Evolutionary conservation across 2,113 vertebrate genomes (phyloP).

Genomic region (Triplophysa rosa): DNA sequence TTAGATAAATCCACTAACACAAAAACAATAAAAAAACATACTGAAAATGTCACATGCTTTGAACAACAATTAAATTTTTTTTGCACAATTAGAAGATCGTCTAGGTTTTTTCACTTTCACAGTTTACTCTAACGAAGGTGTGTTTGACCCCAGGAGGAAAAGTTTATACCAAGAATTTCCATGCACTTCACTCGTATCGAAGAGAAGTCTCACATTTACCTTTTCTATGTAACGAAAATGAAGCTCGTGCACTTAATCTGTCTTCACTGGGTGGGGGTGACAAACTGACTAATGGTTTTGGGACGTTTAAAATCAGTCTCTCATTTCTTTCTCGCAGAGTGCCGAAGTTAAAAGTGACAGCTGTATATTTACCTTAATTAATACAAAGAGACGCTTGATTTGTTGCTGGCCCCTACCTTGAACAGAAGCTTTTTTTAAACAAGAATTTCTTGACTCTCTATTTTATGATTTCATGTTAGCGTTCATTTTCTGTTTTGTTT

Average conservation of each 20-base stretch:
- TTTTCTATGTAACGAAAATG: conserved; percentile 30
- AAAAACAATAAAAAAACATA: neutral
- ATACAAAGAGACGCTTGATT: conserved; percentile 52
- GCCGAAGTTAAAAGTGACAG: conserved; percentile 56
- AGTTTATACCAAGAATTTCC: conserved; percentile 14
- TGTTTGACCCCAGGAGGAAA: conserved; percentile 31
- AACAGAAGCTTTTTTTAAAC: conserved; percentile 48
- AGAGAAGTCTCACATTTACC: neutral
- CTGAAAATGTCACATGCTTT: neutral
- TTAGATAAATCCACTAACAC: neutral
- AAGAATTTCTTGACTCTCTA: conserved; percentile 9
- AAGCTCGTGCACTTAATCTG: conserved; percentile 39
- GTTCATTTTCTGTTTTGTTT: neutral
- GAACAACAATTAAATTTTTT: neutral
- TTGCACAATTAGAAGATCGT: neutral
- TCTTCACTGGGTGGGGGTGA: conserved; percentile 53
- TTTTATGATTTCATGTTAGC: neutral
- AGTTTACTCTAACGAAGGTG: conserved; percentile 17
- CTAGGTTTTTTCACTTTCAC: neutral
- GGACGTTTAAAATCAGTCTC: conserved; percentile 47
- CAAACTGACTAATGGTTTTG: conserved; percentile 59
- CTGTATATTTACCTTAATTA: conserved; percentile 65
- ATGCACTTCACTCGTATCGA: conserved; percentile 12
- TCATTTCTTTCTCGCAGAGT: conserved; percentile 48
- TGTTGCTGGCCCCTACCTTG: conserved; percentile 44